Base-by-base conservation (phyloP, 2,113 vertebrate genomes). In the Lophotis ruficrista region DNA sequence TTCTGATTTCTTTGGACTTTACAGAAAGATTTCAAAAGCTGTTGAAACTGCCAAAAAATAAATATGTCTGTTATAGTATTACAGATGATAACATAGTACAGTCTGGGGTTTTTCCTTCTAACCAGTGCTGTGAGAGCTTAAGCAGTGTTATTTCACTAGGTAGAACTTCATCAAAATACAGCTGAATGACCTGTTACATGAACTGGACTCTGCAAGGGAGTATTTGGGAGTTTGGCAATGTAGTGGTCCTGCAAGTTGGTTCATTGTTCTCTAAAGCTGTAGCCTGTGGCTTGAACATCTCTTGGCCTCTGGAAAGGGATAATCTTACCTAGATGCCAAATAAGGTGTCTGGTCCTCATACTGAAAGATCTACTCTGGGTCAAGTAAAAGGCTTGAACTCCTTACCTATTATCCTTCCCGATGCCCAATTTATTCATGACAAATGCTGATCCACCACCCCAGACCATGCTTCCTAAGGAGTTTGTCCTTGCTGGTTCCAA, bases 1-100 rank as follows among this genome's bases (percentile, higher is more conserved):
- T 98, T 98, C 93, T 98, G 96, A 97, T 98, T 98, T 98, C 87
- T 87, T 98, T 98, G 98, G 97, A 97, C 84, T 95, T 97, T 72
- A 60, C 31, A 94, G 28, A 73, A 85, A 86, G 94, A 95, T 96
- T 97, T 96, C 78, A 95, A 97, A 95, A 90, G 85, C 43, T 24
- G 10, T 83, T 84, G 38, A 92, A 95, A 61, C 79, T 93, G 95
- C 96, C 96, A 98, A 94, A 87, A 72, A 84, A 89, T 72, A 96
- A 97, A 96, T 96, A 94, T 81, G 64, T 72, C 73, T 96, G 89
- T 94, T 97, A 97, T 87, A 98, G 87, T 96, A 95, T 98, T 98
- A 96, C 94, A 96, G 89, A 97, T 93, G 90, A 95, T 98, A 97
- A 96, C 75, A 93, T 81, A 93, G 75, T 83, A 86, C 89, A 97